Evolutionary conservation across 2,797 vertebrate genomes (phyloP), one percentile per base, ranked within the genome.

Genomic region (Anguilla pacifica): DNA sequence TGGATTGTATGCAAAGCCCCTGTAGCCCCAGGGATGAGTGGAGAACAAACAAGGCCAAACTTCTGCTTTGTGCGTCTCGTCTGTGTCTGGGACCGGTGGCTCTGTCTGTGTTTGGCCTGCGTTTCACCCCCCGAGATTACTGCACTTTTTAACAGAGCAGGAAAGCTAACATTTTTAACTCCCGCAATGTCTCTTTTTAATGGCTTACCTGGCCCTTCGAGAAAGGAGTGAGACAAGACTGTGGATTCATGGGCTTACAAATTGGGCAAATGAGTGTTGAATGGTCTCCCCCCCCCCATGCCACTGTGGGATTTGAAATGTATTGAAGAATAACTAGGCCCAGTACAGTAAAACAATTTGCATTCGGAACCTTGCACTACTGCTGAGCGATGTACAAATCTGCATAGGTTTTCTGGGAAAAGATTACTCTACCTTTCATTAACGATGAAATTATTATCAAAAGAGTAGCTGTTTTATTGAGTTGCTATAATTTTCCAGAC

Each of bases 1-100:
- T 86, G 84, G 87, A 87, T 77, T 89, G 89, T 91, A 89, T 89
- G 86, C 64, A 89, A 85, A 88, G 89, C 79, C 85, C 89, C 22
- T 31, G 70, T 87, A 90, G 86, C 83, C 83, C 84, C 83, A 72
- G 31, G 15, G 35, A 83, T 35, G 86, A 46, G 70, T 57, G 74
- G 46, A 70, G 72, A 72, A 85, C 85, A 85, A 84, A 89, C 61
- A 85, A 77, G 59, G 31, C 59, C 81, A 10, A 13, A 43, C 39
- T 4, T 83, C 35, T 82, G 74, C 51, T 83, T 25, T 89, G 86
- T 88, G 53, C 17, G 28, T 13, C 79, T 49, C 61, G 1, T 72
- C 39, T 89, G 57, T 46, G 57, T 84, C 28, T 83, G 79, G 72
- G 72, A 43, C 72, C 6, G 72, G 31, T 25, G 72, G 43, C 49